Evolutionary conservation across 2,113 vertebrate genomes (phyloP).

Genomic region (Ctenodactylus gundi): DNA sequence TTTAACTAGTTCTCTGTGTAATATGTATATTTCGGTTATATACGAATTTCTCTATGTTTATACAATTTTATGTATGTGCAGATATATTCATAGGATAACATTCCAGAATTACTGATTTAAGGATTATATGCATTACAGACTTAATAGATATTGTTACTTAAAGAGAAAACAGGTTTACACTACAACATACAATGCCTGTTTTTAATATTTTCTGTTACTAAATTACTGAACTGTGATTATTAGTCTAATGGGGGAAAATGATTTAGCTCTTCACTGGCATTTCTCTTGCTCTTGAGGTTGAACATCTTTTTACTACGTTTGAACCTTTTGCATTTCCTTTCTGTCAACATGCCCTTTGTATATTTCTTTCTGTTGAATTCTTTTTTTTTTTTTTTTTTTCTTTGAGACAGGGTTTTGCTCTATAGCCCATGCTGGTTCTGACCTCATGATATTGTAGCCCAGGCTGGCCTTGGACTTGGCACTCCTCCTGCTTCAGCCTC

Average conservation of each 20-base stretch:
- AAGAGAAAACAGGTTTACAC: background rate
- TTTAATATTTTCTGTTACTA: too few species aligned
- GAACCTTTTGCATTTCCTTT: slow-evolving; percentile 26
- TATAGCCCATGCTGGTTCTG: too few species aligned
- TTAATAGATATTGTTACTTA: background rate
- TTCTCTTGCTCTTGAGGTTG: background rate
- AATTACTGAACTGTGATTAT: too few species aligned
- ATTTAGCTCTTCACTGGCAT: background rate
- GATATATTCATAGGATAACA: background rate
- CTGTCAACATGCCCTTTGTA: background rate
- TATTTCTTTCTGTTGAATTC: too few species aligned
- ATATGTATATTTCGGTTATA: background rate
- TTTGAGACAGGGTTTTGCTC: too few species aligned
- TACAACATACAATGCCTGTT: background rate
- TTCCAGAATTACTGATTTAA: background rate
- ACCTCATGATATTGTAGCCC: too few species aligned
- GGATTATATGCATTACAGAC: background rate
- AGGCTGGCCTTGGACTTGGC: too few species aligned
- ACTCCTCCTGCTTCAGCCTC: too few species aligned
- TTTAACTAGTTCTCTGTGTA: background rate
- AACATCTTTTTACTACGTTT: slow-evolving; percentile 16
- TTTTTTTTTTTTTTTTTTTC: too few species aligned
- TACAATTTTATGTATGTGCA: background rate
- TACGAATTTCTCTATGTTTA: background rate
- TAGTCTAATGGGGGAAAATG: background rate